phyloP scores from a whole-genome alignment of 2,797 vertebrate genomes.

The Anabacerthia variegaticeps region DNA sequence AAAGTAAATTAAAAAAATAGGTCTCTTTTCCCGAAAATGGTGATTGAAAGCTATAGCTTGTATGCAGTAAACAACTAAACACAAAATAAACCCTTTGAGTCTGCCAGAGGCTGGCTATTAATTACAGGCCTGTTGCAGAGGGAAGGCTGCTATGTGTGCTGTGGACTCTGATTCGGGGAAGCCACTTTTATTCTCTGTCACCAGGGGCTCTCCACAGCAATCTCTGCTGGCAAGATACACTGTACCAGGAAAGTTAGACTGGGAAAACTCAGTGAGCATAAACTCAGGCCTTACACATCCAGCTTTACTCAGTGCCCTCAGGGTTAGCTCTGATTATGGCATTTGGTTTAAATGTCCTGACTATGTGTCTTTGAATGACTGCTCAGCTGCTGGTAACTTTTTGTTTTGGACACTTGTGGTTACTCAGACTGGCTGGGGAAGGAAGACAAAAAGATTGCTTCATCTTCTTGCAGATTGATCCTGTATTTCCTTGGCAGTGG shows the following conservation, averaged over 20 bases:
- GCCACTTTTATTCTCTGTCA: not conserved
- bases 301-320: not conserved
- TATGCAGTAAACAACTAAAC: not conserved
- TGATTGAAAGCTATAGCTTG: not conserved
- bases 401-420: not conserved
- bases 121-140: not conserved
- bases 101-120: not conserved
- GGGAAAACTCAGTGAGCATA: not conserved
- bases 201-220: not conserved
- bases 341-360: not conserved
- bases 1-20: not conserved
- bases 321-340: not conserved
- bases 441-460: not conserved
- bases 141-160: not conserved
- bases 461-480: not conserved
- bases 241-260: not conserved
- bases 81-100: not conserved
- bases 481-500: not conserved
- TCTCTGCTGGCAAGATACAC: not conserved
- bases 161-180: not conserved
- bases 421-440: not conserved
- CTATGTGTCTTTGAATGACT: not conserved
- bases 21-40: not conserved
- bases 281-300: not conserved
- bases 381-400: not conserved